A percentile compares a stretch with the other conserved stretches of the same genome.
Evolutionary conservation across 2,797 vertebrate genomes (phyloP).

Genomic region (Gadopsis marmoratus): DNA sequence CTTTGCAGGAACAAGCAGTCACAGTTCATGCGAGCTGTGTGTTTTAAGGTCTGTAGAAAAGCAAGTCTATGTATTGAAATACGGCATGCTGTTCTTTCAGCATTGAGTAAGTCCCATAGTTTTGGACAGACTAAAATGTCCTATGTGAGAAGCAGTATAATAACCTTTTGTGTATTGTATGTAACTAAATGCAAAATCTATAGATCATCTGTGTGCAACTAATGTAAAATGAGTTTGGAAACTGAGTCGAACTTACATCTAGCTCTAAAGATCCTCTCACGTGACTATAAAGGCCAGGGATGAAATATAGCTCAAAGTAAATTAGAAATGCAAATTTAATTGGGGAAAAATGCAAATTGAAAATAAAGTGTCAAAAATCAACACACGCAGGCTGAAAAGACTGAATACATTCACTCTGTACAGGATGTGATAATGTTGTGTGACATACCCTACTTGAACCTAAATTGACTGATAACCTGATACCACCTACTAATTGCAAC

Average conservation of each 20-base stretch:
- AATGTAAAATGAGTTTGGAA: not conserved
- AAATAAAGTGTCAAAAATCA: not conserved
- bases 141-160: not conserved
- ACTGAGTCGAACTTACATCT: not conserved
- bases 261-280: not conserved
- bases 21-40: constrained; percentile 15
- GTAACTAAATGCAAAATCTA: not conserved
- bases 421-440: not conserved
- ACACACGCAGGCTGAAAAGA: not conserved
- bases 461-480: not conserved
- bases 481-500: not conserved
- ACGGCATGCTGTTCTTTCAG: not conserved
- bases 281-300: not conserved
- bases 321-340: not conserved
- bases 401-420: not conserved
- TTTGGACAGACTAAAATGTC: not conserved
- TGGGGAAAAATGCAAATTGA: not conserved
- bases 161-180: not conserved
- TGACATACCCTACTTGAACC: not conserved
- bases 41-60: not conserved
- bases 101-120: not conserved
- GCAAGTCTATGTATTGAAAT: not conserved
- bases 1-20: constrained; percentile 42
- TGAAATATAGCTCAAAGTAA: not conserved
- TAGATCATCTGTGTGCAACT: not conserved